phyloP scores from a whole-genome alignment of 2,888 invertebrate genomes.

The Aleiodes alternator region DNA sequence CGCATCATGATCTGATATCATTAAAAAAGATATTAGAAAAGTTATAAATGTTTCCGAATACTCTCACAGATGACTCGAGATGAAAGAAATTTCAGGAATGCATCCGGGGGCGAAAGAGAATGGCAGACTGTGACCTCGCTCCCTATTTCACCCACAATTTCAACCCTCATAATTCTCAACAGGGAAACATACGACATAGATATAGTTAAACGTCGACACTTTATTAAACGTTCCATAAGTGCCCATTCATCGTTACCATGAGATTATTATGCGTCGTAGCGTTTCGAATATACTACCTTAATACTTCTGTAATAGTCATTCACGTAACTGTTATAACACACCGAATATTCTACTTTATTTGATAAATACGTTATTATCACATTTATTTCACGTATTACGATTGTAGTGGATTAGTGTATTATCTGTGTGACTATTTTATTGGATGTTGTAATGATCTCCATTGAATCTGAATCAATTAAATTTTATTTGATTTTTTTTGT shows the following conservation, averaged over 20 bases:
- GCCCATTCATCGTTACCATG: conserved; percentile 41
- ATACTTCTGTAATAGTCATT: conserved; percentile 16
- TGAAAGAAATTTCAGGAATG: conserved; percentile 36
- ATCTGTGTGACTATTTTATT: too few relatives aligned
- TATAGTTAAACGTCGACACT: conserved; percentile 59
- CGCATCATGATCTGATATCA: too few relatives aligned
- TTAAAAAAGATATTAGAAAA: not conserved
- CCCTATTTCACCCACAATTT: conserved; percentile 15
- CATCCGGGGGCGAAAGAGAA: not conserved
- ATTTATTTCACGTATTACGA: too few relatives aligned
- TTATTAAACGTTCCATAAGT: conserved; percentile 66
- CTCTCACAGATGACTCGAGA: not conserved
- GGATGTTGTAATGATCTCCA: too few relatives aligned
- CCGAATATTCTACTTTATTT: conserved; percentile 1
- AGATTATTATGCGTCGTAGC: conserved; percentile 44
- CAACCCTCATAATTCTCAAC: conserved; percentile 36
- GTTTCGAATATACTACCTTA: conserved; percentile 33
- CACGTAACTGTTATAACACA: conserved; percentile 3
- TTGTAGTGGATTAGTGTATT: too few relatives aligned
- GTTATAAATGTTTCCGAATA: conserved; percentile 29
- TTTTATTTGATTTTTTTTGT: too few relatives aligned
- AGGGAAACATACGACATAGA: conserved; percentile 35
- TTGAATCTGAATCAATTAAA: too few relatives aligned
- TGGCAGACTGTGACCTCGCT: conserved; percentile 26
- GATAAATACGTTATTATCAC: not conserved